Base-by-base conservation (phyloP, 1,140 invertebrate species). In the Leptopilina clavipes region DNA sequence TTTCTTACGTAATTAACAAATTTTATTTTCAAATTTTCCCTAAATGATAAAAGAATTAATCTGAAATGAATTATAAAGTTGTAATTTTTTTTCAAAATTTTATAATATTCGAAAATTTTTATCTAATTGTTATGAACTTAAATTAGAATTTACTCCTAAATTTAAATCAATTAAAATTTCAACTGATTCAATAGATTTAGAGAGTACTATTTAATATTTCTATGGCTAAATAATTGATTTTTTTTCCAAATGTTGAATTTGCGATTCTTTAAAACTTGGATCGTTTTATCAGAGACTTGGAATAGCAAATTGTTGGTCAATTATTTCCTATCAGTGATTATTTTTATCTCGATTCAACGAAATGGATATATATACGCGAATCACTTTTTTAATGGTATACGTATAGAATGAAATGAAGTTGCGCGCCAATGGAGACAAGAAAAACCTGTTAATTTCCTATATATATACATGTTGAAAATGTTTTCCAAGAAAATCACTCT, bases 381-480 rank as follows among this genome's bases (percentile, higher is more conserved):
- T 65, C 59, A 65, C 22, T 65, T 65, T 65, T 65, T 65, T 31
- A 65, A 14, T 31, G 22, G 12, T 31, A 65, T 22, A n/a, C n/a
- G n/a, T n/a, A 31, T n/a, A 19, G n/a, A 54, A 17, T 65, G 48
- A 52, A 52, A n/a, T 52, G 48, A 52, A 52, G 14, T 65, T 65
- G 59, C 22, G 17, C n/a, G 25, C 14, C 14, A 31, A 12, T 52
- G n/a, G 48, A 52, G 48, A 52, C 48, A 65, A 65, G 59, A 65
- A 12, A 65, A 65, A 65, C 59, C 59, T 14, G 59, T 65, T 65
- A 65, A 65, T 65, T 65, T 65, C 59, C 59, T 65, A 59, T 45
- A 52, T n/a, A n/a, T 31, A 31, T 31, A 31, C 48, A 25, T 31
- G 25, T 25, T 65, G 22, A 25, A 54, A 65, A 65, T 65, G 22